Conservation (phyloP, 2,888 invertebrate species). For the Melanotus villosus region DNA sequence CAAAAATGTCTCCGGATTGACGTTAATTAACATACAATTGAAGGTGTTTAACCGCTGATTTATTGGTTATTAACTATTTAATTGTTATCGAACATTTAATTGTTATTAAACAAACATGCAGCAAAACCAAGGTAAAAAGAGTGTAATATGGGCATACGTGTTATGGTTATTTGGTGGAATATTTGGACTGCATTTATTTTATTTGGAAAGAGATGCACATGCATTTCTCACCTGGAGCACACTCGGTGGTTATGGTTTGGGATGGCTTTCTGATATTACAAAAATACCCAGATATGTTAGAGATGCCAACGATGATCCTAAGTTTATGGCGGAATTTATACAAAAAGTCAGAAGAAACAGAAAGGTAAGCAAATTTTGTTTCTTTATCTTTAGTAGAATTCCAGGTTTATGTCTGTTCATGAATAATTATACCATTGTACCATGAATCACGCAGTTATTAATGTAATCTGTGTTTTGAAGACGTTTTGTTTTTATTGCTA, state of each 20-base stretch:
- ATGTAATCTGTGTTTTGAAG: no score
- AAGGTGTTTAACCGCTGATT: not conserved
- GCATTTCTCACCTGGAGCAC: slow-evolving; percentile 93
- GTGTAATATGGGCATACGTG: slow-evolving; percentile 81
- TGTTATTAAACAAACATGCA: slow-evolving; percentile 12
- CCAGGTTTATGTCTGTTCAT: no score
- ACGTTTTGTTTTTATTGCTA: no score
- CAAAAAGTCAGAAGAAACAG: slow-evolving; percentile 73
- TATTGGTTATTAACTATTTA: not conserved
- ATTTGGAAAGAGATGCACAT: slow-evolving; percentile 89
- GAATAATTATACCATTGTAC: no score
- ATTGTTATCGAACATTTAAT: not conserved
- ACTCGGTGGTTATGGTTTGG: slow-evolving; percentile 88
- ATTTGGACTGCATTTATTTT: slow-evolving; percentile 92
- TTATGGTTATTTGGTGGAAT: slow-evolving; percentile 91
- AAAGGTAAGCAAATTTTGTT: slow-evolving; percentile 78
- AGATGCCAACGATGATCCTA: slow-evolving; percentile 83
- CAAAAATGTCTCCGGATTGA: no score
- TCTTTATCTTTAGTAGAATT: no score
- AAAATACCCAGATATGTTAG: slow-evolving; percentile 88
- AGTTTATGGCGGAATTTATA: slow-evolving; percentile 76
- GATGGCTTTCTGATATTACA: slow-evolving; percentile 90
- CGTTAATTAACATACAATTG: not conserved
- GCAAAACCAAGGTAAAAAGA: slow-evolving; percentile 67
- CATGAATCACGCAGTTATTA: no score